Conservation (phyloP, 2,113 vertebrate species). For the Elachura formosa region DNA sequence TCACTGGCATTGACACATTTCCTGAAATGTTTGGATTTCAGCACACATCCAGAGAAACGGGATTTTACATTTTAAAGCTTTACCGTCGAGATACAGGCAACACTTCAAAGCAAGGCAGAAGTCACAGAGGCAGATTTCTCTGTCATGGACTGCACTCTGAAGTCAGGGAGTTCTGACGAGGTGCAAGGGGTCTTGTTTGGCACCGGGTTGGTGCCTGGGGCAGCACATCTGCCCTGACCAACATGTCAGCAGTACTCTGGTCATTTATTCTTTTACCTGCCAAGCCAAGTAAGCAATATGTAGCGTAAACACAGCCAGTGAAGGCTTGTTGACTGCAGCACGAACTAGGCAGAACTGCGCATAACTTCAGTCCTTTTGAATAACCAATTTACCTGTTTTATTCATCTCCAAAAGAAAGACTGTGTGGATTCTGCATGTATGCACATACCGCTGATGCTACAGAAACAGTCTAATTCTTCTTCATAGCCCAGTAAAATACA, state of each 20-base stretch:
- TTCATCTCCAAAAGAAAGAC: background rate
- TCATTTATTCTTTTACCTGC: background rate
- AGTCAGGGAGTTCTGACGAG: no score
- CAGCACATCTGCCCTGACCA: accelerated
- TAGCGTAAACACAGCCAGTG: background rate
- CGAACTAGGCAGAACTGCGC: background rate
- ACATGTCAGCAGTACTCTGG: background rate
- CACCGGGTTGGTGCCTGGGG: accelerated
- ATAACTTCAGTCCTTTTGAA: background rate
- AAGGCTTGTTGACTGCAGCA: background rate
- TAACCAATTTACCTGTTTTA: background rate
- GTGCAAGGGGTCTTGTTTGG: no score
- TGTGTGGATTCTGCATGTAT: background rate
- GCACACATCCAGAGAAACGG: background rate
- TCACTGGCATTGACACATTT: background rate
- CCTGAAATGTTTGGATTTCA: background rate
- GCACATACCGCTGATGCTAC: background rate
- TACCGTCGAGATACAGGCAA: background rate
- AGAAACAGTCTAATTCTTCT: background rate
- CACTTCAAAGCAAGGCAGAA: background rate
- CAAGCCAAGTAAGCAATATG: background rate
- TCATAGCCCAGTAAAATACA: background rate
- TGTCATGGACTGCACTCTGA: background rate
- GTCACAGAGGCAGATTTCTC: background rate
- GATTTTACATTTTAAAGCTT: background rate